Base-by-base conservation (phyloP, 2,888 invertebrate species). In the Anagyrus pseudococci region DNA sequence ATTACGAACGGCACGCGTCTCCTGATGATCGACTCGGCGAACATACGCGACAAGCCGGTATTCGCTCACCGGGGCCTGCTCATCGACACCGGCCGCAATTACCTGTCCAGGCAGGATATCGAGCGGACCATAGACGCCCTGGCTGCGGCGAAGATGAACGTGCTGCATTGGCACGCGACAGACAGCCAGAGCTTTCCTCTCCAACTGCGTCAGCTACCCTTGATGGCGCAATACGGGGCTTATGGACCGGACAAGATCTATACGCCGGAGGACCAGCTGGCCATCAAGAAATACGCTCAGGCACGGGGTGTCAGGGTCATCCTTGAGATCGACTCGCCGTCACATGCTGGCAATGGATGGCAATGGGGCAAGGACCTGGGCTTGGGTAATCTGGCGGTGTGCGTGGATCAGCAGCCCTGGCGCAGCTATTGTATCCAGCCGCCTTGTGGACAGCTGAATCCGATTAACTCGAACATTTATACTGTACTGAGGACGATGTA, bases 181-280 rank as follows among this genome's bases (percentile, higher is more conserved):
- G 97, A 97, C 80, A 88, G 93, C 1, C 96, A 96, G 70, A 95
- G 96, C 72, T 97, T 96, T 81, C 96, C 97, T 0, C 84, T 95
- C 73, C 89, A 91, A 73, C 88, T 91, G 0, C 84, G 84, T n/a
- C 84, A 88, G 43, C 86, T 90, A 20, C 93, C 92, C 0, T 87
- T 89, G 72, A 85, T 94, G 82, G 26, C 74, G n/a, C 23, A 91
- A 60, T 90, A 86, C 71, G 93, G 92, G 0, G 90, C 92, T 0
- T 92, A 92, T 74, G 86, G 91, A 0, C 81, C 83, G 0, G 80
- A 84, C 1, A 87, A 90, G 74, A 86, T 89, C 19, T 94, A 95
- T 78, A 84, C 86, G 0, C 83, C 85, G 0, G 81, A 83, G 40
- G 89, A 92, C 68, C 85, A 92, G 4, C 75, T 82, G 33, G 82